Conservation (phyloP, 2,797 vertebrate species). For the Gymnopithys bicolor region DNA sequence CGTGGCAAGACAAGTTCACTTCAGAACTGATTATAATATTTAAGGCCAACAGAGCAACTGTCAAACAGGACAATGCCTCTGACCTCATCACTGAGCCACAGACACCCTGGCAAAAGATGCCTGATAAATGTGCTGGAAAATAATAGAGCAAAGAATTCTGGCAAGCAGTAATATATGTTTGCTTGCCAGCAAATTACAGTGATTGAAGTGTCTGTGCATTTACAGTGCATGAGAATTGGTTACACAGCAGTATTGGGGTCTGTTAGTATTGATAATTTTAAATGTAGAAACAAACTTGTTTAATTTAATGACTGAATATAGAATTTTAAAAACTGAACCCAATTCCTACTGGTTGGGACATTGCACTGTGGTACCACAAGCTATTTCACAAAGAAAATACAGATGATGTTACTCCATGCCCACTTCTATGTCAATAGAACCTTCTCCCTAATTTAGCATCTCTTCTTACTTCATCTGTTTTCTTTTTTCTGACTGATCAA, state of each 20-base stretch:
- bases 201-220: background rate
- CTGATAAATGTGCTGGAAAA: background rate
- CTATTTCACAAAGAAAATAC: background rate
- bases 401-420: background rate
- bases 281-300: background rate
- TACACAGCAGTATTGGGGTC: background rate
- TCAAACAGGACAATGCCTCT: background rate
- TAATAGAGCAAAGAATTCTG: background rate
- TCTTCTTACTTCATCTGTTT: constrained; percentile 13
- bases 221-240: background rate
- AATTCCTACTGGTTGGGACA: background rate
- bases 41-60: background rate
- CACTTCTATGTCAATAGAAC: background rate
- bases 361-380: background rate
- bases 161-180: background rate
- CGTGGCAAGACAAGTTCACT: background rate
- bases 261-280: background rate
- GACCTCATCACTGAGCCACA: background rate
- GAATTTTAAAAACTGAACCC: background rate
- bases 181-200: background rate
- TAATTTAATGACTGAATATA: background rate
- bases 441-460: background rate
- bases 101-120: background rate
- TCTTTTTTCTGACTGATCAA: constrained; percentile 10
- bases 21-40: background rate